Percentiles rank a stretch among this genome's conserved stretches.
These are phyloP conservation scores for Latheticus oryzae DNA, from an alignment of 2,888 invertebrate species.

Conservation along the genomic window DNA sequence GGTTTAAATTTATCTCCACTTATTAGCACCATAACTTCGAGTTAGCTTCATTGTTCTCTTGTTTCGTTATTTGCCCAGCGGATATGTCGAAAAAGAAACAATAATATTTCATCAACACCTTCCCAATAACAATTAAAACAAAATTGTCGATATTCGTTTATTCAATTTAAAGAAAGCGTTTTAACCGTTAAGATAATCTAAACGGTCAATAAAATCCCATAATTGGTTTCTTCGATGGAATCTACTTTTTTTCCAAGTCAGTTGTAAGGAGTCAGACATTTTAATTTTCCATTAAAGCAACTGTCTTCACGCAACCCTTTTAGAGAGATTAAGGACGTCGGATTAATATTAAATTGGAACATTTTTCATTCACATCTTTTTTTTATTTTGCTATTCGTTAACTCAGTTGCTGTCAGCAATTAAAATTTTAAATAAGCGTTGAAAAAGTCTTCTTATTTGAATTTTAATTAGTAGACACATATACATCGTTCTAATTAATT, in stretches of 20 bases:
- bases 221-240: slow-evolving; percentile 28
- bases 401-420: slow-evolving; percentile 27
- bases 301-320: slow-evolving; percentile 38
- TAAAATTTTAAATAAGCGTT: slow-evolving; percentile 28
- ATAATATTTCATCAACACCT: slow-evolving; percentile 15
- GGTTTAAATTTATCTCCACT: slow-evolving; percentile 22
- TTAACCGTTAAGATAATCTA: slow-evolving; percentile 31
- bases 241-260: slow-evolving; percentile 27
- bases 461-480: slow-evolving; percentile 28
- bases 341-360: slow-evolving; percentile 35
- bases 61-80: slow-evolving; percentile 14
- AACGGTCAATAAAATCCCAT: slow-evolving; percentile 31
- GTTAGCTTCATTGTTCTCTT: slow-evolving; percentile 11
- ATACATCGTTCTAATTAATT: slow-evolving; percentile 11
- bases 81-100: slow-evolving; percentile 5
- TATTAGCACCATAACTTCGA: slow-evolving; percentile 23
- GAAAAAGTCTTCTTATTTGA: slow-evolving; percentile 5
- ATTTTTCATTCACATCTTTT: slow-evolving; percentile 31
- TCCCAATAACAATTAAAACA: slow-evolving; percentile 19
- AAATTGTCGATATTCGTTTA: slow-evolving; percentile 29
- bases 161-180: slow-evolving; percentile 12
- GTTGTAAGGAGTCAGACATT: slow-evolving; percentile 25
- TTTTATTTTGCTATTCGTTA: slow-evolving; percentile 20
- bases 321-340: slow-evolving; percentile 24
- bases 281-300: slow-evolving; percentile 35